phyloP scores from a whole-genome alignment of 2,113 vertebrate genomes.

The Nothocercus julius region DNA sequence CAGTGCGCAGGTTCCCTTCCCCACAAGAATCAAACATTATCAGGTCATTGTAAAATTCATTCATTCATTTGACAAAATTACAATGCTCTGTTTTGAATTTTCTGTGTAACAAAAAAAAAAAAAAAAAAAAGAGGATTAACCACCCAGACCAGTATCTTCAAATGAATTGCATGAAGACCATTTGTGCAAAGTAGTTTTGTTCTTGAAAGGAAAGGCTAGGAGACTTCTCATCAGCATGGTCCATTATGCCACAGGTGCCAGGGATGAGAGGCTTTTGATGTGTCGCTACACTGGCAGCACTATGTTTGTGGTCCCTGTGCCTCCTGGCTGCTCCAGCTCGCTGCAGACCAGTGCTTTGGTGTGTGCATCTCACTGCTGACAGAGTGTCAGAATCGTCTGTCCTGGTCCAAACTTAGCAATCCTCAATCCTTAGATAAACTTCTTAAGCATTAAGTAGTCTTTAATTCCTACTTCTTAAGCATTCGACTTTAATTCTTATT shows the following conservation, averaged over 20 bases:
- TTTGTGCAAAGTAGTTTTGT: too few species aligned
- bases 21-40: accelerated
- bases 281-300: too few species aligned
- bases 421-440: too few species aligned
- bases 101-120: background rate
- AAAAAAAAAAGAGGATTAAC: background rate
- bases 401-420: background rate
- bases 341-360: background rate
- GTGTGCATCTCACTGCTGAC: background rate
- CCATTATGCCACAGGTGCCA: too few species aligned
- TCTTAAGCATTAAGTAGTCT: accelerated
- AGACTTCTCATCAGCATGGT: too few species aligned
- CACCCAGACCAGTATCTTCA: background rate
- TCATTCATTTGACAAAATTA: background rate
- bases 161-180: too few species aligned
- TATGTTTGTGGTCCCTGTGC: too few species aligned
- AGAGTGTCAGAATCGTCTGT: background rate
- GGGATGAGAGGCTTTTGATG: too few species aligned
- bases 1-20: accelerated
- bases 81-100: accelerated
- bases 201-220: too few species aligned
- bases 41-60: accelerated
- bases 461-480: accelerated
- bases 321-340: too few species aligned
- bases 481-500: accelerated